Conservation (phyloP, 2,888 invertebrate species). For the Diadromus collaris region DNA sequence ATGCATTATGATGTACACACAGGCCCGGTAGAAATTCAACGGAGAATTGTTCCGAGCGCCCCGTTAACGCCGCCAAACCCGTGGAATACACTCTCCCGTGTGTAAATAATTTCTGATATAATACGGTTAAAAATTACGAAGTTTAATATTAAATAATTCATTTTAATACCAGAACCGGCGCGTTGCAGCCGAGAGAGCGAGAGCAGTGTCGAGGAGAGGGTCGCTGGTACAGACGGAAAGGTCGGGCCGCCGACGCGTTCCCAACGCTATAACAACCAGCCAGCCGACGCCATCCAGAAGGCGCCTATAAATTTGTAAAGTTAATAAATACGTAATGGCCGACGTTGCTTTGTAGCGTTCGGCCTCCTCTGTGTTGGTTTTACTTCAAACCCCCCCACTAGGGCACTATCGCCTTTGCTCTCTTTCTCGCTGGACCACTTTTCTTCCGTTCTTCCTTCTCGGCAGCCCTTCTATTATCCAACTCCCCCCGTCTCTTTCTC, state of each 20-base stretch:
- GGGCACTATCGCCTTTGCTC: constrained; percentile 45
- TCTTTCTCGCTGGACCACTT: constrained; percentile 49
- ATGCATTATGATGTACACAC: constrained; percentile 28
- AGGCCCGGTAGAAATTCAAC: constrained; percentile 35
- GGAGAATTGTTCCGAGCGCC: constrained; percentile 51
- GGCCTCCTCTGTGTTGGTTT: constrained; percentile 65
- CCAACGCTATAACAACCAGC: constrained; percentile 11
- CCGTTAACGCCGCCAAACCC: constrained; percentile 38
- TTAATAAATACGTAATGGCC: constrained; percentile 80
- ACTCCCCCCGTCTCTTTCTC: constrained; percentile 4
- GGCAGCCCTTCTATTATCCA: constrained; percentile 43
- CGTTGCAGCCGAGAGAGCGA: constrained; percentile 58
- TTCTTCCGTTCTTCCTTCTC: constrained; percentile 57
- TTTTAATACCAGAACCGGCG: constrained; percentile 82
- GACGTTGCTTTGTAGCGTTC: constrained; percentile 78
- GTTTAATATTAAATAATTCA: constrained; percentile 84
- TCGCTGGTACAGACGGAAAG: constrained; percentile 50
- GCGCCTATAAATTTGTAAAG: constrained; percentile 80
- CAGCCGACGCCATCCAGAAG: constrained; percentile 74
- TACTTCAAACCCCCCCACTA: constrained; percentile 59
- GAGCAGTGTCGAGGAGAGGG: constrained; percentile 22
- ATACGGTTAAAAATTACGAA: constrained; percentile 82
- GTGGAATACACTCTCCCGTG: constrained; percentile 25
- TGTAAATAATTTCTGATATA: constrained; percentile 78
- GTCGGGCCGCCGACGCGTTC: constrained; percentile 37